Base-by-base conservation (phyloP, 1,140 invertebrate genomes). In the Luehdorfia chinensis region DNA sequence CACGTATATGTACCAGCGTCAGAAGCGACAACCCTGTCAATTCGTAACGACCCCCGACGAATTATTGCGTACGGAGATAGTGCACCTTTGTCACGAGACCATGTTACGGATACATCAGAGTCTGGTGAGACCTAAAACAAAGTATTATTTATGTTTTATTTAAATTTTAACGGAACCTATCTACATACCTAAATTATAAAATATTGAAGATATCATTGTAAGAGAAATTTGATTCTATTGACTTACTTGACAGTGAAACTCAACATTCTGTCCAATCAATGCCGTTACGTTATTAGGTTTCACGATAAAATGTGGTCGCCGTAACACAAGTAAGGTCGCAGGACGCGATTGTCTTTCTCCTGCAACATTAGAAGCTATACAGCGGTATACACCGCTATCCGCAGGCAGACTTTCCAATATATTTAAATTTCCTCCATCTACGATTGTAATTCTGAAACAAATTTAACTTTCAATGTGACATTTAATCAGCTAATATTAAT, bases 301-400 rank as follows among this genome's bases (percentile, higher is more conserved):
- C 66, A 83, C 81, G 44, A 88, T 72, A 71, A 88, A 87, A 80
- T 88, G 87, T 60, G 87, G 87, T 74, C 84, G 72, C n/a, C 80
- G 83, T 69, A 88, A 92, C 45, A 97, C 95, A 36, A 92, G 93
- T 3, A 97, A 87, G 19, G 90, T 91, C 4, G 94, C 95, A 9
- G 92, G 88, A 11, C 85, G 77, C 2, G 93, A 94, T 72, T 95
- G 94, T 68, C 93, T 91, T 47, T 90, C 90, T n/a, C 94, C 96
- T 2, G 94, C 96, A 59, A 95, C 90, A 80, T 97, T 97, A 48
- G 92, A 92, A 1, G 95, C 96, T 9, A 95, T 85, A 83, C 96
- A 98, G 60, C 94, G 91, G 83, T 97, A 98, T 47, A 92, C 90
- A 19, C 96, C 96, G 56, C 94, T 93, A 79, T 98, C 96, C 16